Conservation (phyloP, 2,797 vertebrate genomes). For the Paguma larvata region DNA sequence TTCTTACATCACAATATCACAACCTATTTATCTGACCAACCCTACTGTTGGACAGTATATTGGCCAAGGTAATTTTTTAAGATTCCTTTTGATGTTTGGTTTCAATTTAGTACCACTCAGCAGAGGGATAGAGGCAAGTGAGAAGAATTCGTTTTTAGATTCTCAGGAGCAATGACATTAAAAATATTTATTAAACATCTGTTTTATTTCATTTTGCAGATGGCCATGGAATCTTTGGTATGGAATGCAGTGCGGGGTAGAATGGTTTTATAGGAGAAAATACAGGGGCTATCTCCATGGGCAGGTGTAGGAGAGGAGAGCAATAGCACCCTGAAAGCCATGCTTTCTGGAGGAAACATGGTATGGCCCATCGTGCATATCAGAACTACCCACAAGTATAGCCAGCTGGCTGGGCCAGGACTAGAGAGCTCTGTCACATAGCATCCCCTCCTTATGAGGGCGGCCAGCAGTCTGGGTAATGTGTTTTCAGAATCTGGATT, state of each 20-base stretch:
- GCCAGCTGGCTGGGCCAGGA: background rate
- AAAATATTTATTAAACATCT: background rate
- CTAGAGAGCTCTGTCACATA: background rate
- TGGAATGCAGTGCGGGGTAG: background rate
- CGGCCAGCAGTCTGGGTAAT: background rate
- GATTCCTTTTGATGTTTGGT: background rate
- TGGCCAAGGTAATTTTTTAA: background rate
- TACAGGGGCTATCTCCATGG: background rate
- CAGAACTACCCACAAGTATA: background rate
- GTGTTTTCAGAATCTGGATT: background rate
- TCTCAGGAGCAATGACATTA: background rate
- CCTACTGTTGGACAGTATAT: background rate
- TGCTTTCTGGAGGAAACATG: background rate
- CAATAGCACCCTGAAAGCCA: too few species aligned
- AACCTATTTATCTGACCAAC: background rate
- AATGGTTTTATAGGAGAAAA: background rate
- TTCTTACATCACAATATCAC: background rate
- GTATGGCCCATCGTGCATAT: background rate
- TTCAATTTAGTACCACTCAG: background rate
- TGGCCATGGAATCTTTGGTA: background rate
- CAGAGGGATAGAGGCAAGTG: background rate
- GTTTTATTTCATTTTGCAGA: background rate
- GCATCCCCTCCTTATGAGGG: background rate
- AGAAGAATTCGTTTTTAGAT: background rate
- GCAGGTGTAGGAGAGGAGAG: background rate